phyloP scores from a whole-genome alignment of 2,888 invertebrate genomes.

The Acrocera orbiculus region DNA sequence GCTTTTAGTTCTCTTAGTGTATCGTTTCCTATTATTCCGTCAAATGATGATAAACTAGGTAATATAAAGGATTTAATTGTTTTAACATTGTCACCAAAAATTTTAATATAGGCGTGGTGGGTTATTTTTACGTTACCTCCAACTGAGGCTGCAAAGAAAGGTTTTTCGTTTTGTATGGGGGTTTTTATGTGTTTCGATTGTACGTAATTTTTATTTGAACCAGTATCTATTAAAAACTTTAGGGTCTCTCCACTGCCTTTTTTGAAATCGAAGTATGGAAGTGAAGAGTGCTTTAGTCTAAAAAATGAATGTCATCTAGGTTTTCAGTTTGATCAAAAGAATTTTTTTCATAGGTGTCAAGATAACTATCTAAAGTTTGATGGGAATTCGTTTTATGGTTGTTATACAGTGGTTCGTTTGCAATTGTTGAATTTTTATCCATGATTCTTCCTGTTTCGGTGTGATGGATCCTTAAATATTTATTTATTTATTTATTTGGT shows the following conservation, averaged over 20 bases:
- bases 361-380: not conserved
- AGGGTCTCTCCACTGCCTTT: slow-evolving; percentile 5
- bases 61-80: slow-evolving; percentile 1
- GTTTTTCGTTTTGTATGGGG: slow-evolving; percentile 7
- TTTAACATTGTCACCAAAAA: slow-evolving; percentile 3
- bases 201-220: slow-evolving; percentile 7
- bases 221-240: slow-evolving; percentile 9
- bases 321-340: not conserved
- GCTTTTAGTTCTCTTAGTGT: not conserved
- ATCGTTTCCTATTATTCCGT: slow-evolving; percentile 1
- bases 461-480: too few relatives aligned
- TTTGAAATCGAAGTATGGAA: slow-evolving; percentile 7
- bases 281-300: slow-evolving; percentile 9
- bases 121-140: slow-evolving; percentile 6
- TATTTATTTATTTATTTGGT: too few relatives aligned
- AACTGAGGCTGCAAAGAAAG: slow-evolving; percentile 8
- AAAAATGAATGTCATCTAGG: slow-evolving; percentile 7
- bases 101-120: slow-evolving; percentile 7
- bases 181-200: slow-evolving; percentile 4
- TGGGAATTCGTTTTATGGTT: not conserved
- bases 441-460: too few relatives aligned
- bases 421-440: too few relatives aligned
- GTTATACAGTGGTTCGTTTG: too few relatives aligned
- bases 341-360: too few relatives aligned
- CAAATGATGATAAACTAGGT: not conserved